Conservation (phyloP, 1,140 invertebrate genomes). For the fruit fly (Drosophila melanogaster) region DNA sequence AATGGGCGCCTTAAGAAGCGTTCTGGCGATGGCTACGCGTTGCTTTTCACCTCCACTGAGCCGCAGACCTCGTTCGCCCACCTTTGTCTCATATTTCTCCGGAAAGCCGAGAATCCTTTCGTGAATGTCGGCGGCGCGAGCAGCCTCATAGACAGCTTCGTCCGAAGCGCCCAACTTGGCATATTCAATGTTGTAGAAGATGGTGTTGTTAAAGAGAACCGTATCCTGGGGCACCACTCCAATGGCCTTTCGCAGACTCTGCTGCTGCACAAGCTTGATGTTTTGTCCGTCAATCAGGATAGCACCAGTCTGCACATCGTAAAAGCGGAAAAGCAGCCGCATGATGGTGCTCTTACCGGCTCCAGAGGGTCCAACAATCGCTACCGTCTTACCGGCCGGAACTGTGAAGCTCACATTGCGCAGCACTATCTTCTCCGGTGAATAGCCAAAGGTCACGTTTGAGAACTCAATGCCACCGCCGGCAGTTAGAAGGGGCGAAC, state of each 20-base stretch:
- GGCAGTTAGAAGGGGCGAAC: conserved; percentile 89
- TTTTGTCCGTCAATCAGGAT: conserved; percentile 93
- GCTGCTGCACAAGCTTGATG: conserved; percentile 89
- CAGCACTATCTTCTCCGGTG: conserved; percentile 92
- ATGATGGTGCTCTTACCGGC: conserved; percentile 98
- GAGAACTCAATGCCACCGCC: conserved; percentile 94
- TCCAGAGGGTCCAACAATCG: conserved; percentile 92
- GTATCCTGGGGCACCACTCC: conserved; percentile 98
- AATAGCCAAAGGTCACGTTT: conserved; percentile 95
- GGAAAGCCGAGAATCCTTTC: conserved; percentile 95
- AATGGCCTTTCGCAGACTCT: conserved; percentile 89
- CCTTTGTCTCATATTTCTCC: conserved; percentile 93
- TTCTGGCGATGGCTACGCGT: conserved; percentile 95
- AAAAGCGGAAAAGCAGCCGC: conserved; percentile 96
- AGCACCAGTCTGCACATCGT: conserved; percentile 94
- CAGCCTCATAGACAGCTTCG: conserved; percentile 94
- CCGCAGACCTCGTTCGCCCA: conserved; percentile 92
- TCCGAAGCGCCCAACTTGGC: conserved; percentile 92
- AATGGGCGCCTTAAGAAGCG: conserved; percentile 94
- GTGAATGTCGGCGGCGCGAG: conserved; percentile 97
- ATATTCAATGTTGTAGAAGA: conserved; percentile 98
- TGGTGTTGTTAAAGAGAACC: conserved; percentile 97
- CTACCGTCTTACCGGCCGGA: conserved; percentile 95
- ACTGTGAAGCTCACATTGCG: conserved; percentile 94
- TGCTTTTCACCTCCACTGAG: conserved; percentile 97